A percentile compares a stretch with the other conserved stretches of the same genome.
These are phyloP conservation scores for Clarias gariepinus DNA, from an alignment of 2,113 vertebrate genomes.

Conservation along the genomic window DNA sequence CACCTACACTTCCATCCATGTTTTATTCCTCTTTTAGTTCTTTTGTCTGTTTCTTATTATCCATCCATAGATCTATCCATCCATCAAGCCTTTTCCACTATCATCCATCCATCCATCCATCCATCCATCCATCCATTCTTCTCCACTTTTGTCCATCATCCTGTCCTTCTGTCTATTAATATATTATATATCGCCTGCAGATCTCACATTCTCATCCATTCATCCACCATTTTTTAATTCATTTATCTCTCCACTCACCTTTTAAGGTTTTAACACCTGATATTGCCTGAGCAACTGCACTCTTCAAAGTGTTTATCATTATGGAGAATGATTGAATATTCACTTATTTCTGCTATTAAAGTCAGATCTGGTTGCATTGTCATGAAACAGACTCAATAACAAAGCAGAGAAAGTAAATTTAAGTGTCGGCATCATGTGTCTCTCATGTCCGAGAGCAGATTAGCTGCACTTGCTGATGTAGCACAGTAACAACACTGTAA, in stretches of 20 bases:
- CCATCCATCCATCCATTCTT: neutral
- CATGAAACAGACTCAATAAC: neutral
- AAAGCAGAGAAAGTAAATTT: neutral
- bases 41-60: neutral
- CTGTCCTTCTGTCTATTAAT: neutral
- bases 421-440: neutral
- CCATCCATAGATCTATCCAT: neutral
- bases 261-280: neutral
- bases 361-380: neutral
- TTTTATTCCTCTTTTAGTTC: neutral
- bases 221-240: neutral
- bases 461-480: constrained; percentile 21
- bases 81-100: too few relatives aligned
- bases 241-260: neutral
- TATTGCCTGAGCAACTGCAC: neutral
- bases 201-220: neutral
- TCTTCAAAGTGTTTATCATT: neutral
- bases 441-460: neutral
- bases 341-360: neutral
- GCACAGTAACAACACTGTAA: neutral
- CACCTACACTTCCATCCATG: neutral
- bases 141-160: neutral
- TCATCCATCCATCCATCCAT: neutral
- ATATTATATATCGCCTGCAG: neutral
- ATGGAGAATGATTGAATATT: neutral